A percentile compares a stretch with the other conserved stretches of the same genome.
phyloP scores from a whole-genome alignment of 2,888 invertebrate genomes.

The Ectemnius lituratus region DNA sequence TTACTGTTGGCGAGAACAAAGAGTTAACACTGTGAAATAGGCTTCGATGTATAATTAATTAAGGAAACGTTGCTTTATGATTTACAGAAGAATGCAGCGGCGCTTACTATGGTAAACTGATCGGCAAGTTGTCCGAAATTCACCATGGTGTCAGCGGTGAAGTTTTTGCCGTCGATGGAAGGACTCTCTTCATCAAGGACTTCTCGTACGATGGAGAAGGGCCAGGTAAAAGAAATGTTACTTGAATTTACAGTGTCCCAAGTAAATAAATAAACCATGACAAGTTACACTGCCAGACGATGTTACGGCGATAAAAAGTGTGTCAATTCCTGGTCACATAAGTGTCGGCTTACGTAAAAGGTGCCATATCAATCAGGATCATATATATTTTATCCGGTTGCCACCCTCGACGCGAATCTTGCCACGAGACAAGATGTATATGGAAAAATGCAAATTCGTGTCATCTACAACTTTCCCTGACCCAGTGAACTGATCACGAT shows the following conservation, averaged over 20 bases:
- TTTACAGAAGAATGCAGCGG: conserved; percentile 74
- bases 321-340: background rate
- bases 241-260: background rate
- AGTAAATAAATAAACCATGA: background rate
- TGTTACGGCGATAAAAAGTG: background rate
- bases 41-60: conserved; percentile 31
- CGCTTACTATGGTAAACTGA: conserved; percentile 87
- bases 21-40: background rate
- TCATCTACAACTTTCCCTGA: conserved; percentile 36
- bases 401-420: background rate
- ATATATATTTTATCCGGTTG: background rate
- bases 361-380: background rate
- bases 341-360: background rate
- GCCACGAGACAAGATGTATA: conserved; percentile 1
- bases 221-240: conserved; percentile 82
- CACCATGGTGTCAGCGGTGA: conserved; percentile 92
- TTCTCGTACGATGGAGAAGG: conserved; percentile 95
- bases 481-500: conserved; percentile 27
- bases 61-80: conserved; percentile 22
- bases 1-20: background rate
- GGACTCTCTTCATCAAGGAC: conserved; percentile 91
- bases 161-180: conserved; percentile 92
- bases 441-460: conserved; percentile 4
- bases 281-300: background rate
- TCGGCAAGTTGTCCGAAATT: conserved; percentile 87